phyloP scores from a whole-genome alignment of 2,113 vertebrate genomes.

The Parus major region DNA sequence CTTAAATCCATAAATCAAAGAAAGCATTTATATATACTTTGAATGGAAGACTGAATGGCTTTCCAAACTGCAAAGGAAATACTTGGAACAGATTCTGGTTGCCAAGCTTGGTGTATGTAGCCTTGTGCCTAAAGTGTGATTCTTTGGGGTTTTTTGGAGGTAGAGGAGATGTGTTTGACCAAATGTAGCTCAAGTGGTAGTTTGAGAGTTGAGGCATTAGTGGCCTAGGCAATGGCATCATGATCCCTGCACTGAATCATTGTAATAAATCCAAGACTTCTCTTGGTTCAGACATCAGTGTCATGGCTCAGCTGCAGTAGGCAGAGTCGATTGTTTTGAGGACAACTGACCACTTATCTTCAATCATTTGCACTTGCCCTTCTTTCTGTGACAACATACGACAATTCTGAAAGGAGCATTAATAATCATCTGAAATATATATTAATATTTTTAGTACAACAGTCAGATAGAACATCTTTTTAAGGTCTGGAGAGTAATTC shows the following conservation, averaged over 20 bases:
- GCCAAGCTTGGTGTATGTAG: neutral
- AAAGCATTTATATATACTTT: neutral
- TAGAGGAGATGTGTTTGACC: neutral
- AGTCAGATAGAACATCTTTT: neutral
- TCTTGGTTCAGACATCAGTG: neutral
- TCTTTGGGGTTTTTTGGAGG: neutral
- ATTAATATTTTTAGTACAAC: neutral
- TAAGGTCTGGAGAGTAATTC: neutral
- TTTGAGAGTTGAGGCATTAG: neutral
- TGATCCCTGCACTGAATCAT: neutral
- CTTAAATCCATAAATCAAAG: neutral
- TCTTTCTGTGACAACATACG: neutral
- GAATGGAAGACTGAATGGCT: neutral
- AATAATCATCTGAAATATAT: neutral
- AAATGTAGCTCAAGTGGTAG: neutral
- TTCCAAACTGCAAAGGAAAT: neutral
- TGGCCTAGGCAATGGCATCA: neutral
- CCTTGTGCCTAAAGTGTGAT: neutral
- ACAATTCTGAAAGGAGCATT: neutral
- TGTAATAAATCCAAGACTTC: neutral
- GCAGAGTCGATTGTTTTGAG: neutral
- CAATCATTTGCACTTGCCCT: neutral
- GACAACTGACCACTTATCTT: neutral
- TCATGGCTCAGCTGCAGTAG: neutral
- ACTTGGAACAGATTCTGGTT: fast-evolving